Conservation (phyloP, 2,888 invertebrate genomes). For the Euzophera pinguis region DNA sequence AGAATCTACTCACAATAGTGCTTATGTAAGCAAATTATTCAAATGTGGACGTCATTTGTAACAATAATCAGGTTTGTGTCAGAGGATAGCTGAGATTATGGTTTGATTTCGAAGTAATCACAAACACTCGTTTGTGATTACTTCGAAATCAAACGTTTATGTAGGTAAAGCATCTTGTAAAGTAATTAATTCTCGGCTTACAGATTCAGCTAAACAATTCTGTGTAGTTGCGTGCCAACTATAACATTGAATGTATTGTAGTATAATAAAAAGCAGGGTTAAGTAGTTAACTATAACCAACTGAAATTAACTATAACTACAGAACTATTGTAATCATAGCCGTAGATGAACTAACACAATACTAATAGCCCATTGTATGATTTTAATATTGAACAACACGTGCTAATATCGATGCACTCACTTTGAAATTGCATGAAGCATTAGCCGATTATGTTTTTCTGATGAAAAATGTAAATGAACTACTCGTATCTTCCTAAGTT, state of each 20-base stretch:
- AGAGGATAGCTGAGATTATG: not conserved
- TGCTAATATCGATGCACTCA: not conserved
- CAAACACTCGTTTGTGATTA: not conserved
- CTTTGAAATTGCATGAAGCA: not conserved
- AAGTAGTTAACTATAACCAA: not conserved
- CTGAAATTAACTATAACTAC: not conserved
- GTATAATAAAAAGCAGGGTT: not conserved
- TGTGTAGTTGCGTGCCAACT: not conserved
- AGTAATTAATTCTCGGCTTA: too few relatives aligned
- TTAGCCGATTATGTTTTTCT: not conserved
- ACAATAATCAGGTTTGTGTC: not conserved
- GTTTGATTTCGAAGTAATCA: not conserved
- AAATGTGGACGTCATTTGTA: slow-evolving; percentile 1
- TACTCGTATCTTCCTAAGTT: not conserved
- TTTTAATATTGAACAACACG: not conserved
- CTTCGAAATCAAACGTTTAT: too few relatives aligned
- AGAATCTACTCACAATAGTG: not conserved
- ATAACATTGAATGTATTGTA: not conserved
- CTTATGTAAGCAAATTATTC: slow-evolving; percentile 1
- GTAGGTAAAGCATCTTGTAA: not conserved
- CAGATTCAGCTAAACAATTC: not conserved
- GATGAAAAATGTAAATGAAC: not conserved
- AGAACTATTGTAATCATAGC: not conserved
- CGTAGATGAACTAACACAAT: not conserved
- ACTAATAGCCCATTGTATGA: not conserved